Evolutionary conservation across 1,140 invertebrate genomes (phyloP), one percentile per base, ranked within the genome.

Genomic region (Musca vetustissima): DNA sequence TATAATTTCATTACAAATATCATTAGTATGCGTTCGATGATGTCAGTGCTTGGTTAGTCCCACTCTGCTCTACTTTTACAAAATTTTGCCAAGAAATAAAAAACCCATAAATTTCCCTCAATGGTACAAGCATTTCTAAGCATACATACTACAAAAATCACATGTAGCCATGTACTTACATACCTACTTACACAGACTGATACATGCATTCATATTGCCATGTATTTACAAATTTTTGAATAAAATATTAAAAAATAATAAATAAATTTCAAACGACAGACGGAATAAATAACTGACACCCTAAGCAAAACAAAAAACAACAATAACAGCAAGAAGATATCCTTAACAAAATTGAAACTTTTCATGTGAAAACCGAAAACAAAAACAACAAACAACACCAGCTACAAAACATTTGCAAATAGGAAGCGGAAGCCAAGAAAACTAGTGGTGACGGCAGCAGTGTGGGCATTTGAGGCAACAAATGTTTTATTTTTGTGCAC

Each of bases 171-270:
- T 8, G 36, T 43, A 43, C 36, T 43, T 43, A 43, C 36, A 43
- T 13, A 43, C 11, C 6, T 4, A 32, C 28, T 32, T 4, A 32
- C 28, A 32, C 28, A n/a, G n/a, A 32, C 32, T 55, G 15, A 55
- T 21, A 52, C 17, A 52, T 21, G 6, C n/a, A 21, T 2, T 52
- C 17, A 28, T 49, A 19, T n/a, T n/a, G 9, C 8, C 17, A 21
- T 52, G 25, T 59, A 17, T 59, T 17, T 61, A 2, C 19, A 32
- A 36, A 8, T 61, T 61, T 32, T 19, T 19, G n/a, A 15, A 61
- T 19, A 36, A 61, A 61, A 61, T 61, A 61, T 61, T 61, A 61
- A 61, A 61, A 61, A 61, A 61, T 43, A 61, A 61, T 61, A 61
- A 61, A 61, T 61, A 57, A 57, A 57, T 61, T 61, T 11, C 36